Evolutionary conservation across 2,797 vertebrate species (phyloP), one percentile per base, ranked within the genome.

Genomic region (Hydrolagus colliei): DNA sequence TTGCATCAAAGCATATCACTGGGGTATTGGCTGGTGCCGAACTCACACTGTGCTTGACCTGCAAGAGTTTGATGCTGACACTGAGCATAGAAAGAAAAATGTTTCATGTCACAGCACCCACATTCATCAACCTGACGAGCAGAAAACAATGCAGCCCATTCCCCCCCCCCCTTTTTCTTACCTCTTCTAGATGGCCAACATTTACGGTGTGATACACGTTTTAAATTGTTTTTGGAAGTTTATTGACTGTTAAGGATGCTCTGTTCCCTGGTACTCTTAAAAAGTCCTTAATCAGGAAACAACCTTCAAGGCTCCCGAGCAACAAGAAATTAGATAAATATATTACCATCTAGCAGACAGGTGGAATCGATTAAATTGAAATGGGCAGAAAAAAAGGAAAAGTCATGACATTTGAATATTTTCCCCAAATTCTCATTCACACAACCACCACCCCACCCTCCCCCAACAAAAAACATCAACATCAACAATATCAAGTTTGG

Each of bases 91-190:
- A 41, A 35, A 68, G 32, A 71, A 71, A 71, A 41, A n/a, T 41
- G 18, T 35, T 52, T 32, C 7, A 68, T 41, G 2, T 84, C 32
- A 68, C 16, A 84, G 79, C 1, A 67, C 65, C 68, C 5, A 63
- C 79, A 84, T 63, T 65, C 18, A 84, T 84, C 65, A 84, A 16
- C 27, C 18, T 32, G 79, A 67, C 79, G 35, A 68, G 63, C 63
- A 68, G 2, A 65, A 67, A 9, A 67, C 18, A 82, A 68, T 67
- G 18, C 16, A 52, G 41, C 2, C 27, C 62, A 13, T 67, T 80
- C 67, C 67, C 13, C 32, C 65, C 65, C 27, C 27, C 27, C 41
- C 2, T 41, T 67, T 16, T 11, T 6, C 18, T 35, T 18, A 18
- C 74, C 18, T 32, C 65, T 76, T 76, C 16, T 76, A 18, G 14